These are phyloP conservation scores for Vulpes ferrilata DNA, from an alignment of 2,113 vertebrate species.

Conservation along the genomic window DNA sequence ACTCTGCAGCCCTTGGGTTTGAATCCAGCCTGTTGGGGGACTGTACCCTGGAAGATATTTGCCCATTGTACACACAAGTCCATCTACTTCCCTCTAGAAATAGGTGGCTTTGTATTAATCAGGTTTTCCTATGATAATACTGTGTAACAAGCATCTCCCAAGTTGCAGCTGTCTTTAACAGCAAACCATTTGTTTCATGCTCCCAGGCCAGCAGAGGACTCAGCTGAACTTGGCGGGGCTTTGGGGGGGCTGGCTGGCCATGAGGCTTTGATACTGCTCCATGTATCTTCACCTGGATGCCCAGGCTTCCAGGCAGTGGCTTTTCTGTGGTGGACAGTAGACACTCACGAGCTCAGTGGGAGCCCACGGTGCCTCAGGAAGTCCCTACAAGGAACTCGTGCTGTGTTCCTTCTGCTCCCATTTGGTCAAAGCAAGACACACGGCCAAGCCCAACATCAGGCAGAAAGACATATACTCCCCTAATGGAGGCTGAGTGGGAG, in stretches of 20 bases:
- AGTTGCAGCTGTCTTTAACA: not conserved
- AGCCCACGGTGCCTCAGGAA: not conserved
- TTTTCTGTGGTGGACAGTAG: not conserved
- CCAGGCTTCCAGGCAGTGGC: not conserved
- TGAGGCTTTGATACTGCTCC: not conserved
- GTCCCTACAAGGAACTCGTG: not conserved
- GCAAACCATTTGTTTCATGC: not conserved
- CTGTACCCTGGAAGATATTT: not conserved
- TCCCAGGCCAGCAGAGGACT: not conserved
- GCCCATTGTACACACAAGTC: rapidly evolving
- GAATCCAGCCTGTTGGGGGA: not conserved
- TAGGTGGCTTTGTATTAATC: not conserved
- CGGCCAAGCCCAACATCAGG: no score
- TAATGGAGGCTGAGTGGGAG: not conserved
- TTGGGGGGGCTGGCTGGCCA: not conserved
- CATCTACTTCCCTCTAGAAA: not conserved
- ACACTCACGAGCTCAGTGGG: not conserved
- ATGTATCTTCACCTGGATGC: not conserved
- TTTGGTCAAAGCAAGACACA: not conserved
- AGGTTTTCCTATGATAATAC: not conserved
- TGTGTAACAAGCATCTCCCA: not conserved
- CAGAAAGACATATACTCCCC: rapidly evolving
- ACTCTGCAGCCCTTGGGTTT: not conserved
- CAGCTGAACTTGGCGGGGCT: not conserved
- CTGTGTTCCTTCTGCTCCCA: not conserved